Evolutionary conservation across 2,888 invertebrate genomes (phyloP), one percentile per base, ranked within the genome.

Genomic region (Drosophila formosana): DNA sequence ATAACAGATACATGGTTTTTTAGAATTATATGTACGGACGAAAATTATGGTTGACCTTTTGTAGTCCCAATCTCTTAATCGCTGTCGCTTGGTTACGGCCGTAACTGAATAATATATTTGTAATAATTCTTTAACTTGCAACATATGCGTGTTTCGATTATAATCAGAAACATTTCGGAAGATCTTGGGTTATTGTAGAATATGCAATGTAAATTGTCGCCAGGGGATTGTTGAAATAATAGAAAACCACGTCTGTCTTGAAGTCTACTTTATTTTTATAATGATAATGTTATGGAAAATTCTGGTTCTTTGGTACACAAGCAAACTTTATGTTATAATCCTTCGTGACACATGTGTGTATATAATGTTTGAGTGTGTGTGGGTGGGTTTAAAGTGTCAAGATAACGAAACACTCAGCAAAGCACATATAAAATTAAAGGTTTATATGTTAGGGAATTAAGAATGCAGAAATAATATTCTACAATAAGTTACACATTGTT

Each of bases 21-120:
- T 8, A 43, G 23, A 30, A 39, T 34, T 13, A n/a, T 26, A 23
- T 18, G 23, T 34, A 23, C 28, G 43, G 28, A 49, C 46, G 2
- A 34, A 52, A 46, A 57, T 11, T n/a, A 6, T 45, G 23, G n/a
- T 9, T 46, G 46, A 46, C 39, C 39, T 41, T 41, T 41, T 13
- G 3, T 41, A 41, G 13, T 18, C 39, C 39, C 18, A 41, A 41
- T 7, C 18, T 41, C 7, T 18, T 13, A 41, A 41, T 18, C 18
- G 13, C 39, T 18, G 39, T 37, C n/a, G n/a, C 30, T 30, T 30
- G 11, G 9, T 34, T 34, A 34, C 34, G 9, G 34, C 34, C 4
- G 7, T 2, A 30, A 7, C 30, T 7, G 6, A 7, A 6, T 5
- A 7, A 30, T 6, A 2, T 37, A 5, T 37, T 37, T 37, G n/a